Evolutionary conservation across 2,888 invertebrate genomes (phyloP).

Genomic region (Drosophila austrosaltans): DNA sequence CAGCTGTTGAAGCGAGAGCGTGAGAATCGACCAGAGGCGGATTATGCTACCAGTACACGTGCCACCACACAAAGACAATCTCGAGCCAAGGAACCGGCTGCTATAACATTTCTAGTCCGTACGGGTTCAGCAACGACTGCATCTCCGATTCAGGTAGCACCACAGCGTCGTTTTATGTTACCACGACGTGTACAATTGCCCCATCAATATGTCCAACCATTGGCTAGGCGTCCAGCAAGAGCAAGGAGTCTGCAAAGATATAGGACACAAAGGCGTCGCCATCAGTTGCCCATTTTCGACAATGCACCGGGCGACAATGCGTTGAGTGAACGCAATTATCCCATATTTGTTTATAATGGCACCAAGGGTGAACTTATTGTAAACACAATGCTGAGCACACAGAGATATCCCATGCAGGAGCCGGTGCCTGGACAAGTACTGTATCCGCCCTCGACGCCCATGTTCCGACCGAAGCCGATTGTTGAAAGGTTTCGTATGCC

Average conservation of each 20-base stretch:
- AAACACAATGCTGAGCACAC: conserved; percentile 78
- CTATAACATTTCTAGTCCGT: conserved; percentile 49
- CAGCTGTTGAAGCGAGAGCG: conserved; percentile 52
- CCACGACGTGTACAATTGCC: conserved; percentile 63
- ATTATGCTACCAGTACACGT: conserved; percentile 40
- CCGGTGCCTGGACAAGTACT: conserved; percentile 82
- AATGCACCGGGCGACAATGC: conserved; percentile 64
- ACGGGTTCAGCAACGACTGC: neutral
- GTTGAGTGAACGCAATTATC: conserved; percentile 42
- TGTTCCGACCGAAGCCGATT: conserved; percentile 78
- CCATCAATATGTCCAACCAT: conserved; percentile 57
- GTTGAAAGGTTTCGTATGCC: conserved; percentile 69
- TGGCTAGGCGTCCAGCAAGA: neutral
- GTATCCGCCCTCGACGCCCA: conserved; percentile 79
- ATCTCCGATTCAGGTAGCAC: neutral
- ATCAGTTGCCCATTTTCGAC: conserved; percentile 69
- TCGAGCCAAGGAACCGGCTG: conserved; percentile 19
- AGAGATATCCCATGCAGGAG: conserved; percentile 82
- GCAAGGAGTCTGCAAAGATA: conserved; percentile 5
- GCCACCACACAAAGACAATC: neutral
- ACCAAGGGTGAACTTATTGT: conserved; percentile 77
- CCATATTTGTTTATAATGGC: conserved; percentile 79
- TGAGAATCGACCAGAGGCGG: conserved; percentile 32
- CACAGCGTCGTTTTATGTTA: conserved; percentile 29
- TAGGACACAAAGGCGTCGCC: conserved; percentile 33